Base-by-base conservation (phyloP, 2,888 invertebrate species). In the Lymantria dispar region DNA sequence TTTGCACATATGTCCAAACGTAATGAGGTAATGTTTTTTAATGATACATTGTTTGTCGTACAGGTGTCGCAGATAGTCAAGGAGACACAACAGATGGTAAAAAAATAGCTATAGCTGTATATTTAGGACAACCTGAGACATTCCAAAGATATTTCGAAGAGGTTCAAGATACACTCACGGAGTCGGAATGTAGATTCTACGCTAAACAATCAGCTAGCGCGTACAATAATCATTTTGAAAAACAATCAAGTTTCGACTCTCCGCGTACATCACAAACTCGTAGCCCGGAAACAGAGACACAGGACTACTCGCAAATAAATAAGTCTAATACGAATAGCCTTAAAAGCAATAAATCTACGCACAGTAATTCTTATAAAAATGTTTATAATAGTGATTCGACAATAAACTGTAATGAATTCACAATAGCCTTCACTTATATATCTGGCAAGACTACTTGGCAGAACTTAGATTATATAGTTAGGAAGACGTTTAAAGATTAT, bases 361-460 rank as follows among this genome's bases (percentile, higher is more conserved):
- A 90, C 79, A 92, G 91, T 76, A 87, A 68, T 68, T 87, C 87
- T 3, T 92, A 85, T 73, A 92, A 92, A 70, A 91, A 91, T 70
- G 88, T 85, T 49, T 91, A 90, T 70, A 89, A 85, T 72, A 87
- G 83, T 76, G 89, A 88, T 62, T 92, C 92, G 64, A 91, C 91
- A 71, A 89, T 92, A 75, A 93, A 92, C 62, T 92, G 93, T 57
- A 95, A 95, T 80, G 95, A 95, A 81, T 96, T 96, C 75, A 92
- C 96, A 5, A 96, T 98, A 75, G 98, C 98, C 11, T 96, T 94
- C 70, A 95, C 98, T 3, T 96, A 95, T 74, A 96, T 98, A 59
- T 97, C 97, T 64, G 96, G 97, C 54, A 97, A 98, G 83, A 98
- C 98, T 0, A 97, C 96, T 52, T 99, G 99, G 99, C 97, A 98